Evolutionary conservation across 2,888 invertebrate species (phyloP), one percentile per base, ranked within the genome.

Genomic region (Tholera decimalis): DNA sequence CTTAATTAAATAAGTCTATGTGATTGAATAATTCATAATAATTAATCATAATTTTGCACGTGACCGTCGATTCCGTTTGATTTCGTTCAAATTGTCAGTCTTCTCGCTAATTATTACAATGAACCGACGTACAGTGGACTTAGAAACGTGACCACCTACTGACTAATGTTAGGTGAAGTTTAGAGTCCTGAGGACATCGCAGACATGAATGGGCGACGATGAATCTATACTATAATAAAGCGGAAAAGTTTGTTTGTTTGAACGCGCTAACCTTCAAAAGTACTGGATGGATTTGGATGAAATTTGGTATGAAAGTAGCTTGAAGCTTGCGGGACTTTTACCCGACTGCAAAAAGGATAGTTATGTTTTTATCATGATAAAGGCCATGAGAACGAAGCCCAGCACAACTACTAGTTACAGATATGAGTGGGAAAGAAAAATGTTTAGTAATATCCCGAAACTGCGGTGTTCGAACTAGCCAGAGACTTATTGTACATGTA

Each of bases 1-100:
- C 91, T 78, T 89, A 89, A 88, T 90, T 89, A 90, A 88, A 92
- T 91, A 92, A 90, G 86, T 91, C 93, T 92, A 93, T 92, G 92
- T 93, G 92, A 92, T 91, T 90, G 89, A 90, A 91, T 91, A 89
- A 83, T 83, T 82, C 73, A 79, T 80, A 79, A 79, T 80, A 79
- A 79, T 81, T 80, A 82, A 81, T 89, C 85, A 86, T 88, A 86
- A 84, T 88, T 89, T 86, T 88, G 90, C 89, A 88, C 86, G 90
- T 89, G 87, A 72, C 83, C 83, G 79, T 82, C 83, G 83, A 83
- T 83, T 84, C 84, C 84, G 82, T 75, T 77, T 71, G 74, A 71
- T 88, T 90, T 91, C 91, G 89, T 91, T 91, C 88, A 87, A 84
- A 84, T 85, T 85, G 83, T 92, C 92, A 92, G 92, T 93, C 92